Percentiles rank a stretch among this genome's conserved stretches.
These are phyloP conservation scores for Hystrix brachyura DNA, from an alignment of 2,113 vertebrate species.

Conservation along the genomic window DNA sequence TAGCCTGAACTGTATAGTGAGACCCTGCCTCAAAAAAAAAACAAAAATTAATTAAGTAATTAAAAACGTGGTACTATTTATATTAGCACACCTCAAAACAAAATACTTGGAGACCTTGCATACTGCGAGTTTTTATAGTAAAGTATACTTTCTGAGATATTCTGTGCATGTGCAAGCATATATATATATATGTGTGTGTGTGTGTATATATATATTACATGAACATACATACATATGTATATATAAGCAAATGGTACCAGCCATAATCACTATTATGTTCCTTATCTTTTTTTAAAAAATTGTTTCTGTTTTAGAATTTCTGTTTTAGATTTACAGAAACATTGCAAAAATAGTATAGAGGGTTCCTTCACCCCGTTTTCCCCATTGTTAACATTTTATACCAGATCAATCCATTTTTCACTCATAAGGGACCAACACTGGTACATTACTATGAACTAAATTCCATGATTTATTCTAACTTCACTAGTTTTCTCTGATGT, in stretches of 20 bases:
- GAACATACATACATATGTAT: too few species aligned
- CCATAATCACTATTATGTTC: neutral
- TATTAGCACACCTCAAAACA: neutral
- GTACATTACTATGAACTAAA: neutral
- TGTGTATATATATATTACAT: too few species aligned
- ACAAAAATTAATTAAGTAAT: neutral
- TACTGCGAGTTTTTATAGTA: neutral
- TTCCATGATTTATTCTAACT: neutral
- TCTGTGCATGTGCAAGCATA: neutral
- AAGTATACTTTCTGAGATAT: neutral
- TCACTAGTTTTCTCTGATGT: neutral
- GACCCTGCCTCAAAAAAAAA: neutral
- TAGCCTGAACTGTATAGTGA: neutral
- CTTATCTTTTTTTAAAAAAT: neutral
- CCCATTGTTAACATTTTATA: neutral
- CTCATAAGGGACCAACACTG: neutral
- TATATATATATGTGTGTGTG: neutral
- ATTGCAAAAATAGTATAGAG: neutral
- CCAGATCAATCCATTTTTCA: too few species aligned
- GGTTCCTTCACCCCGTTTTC: neutral
- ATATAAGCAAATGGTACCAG: neutral
- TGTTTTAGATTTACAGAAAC: neutral
- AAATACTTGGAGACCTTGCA: neutral
- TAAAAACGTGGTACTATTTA: neutral
- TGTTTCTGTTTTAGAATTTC: neutral